Conservation (phyloP, 2,113 vertebrate species). For the Carlito syrichta region DNA sequence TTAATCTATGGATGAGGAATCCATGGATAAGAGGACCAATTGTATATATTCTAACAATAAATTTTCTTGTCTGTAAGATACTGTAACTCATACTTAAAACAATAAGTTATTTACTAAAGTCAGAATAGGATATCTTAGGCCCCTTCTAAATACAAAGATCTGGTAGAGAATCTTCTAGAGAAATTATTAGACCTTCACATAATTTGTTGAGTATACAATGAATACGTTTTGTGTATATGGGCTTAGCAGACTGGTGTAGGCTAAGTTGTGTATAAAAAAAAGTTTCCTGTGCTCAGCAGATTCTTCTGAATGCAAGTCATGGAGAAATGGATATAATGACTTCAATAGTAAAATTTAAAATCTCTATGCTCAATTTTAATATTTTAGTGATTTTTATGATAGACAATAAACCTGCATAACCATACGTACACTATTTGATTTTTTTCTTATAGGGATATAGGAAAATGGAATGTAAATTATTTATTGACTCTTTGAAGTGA, state of each 20-base stretch:
- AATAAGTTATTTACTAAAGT: background rate
- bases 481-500: background rate
- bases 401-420: background rate
- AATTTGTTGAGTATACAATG: background rate
- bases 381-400: background rate
- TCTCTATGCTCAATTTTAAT: background rate
- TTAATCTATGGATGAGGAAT: background rate
- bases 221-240: background rate
- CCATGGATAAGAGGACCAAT: background rate
- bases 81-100: background rate
- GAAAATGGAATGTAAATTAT: background rate
- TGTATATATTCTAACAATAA: background rate
- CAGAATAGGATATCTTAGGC: background rate
- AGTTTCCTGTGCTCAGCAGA: background rate
- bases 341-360: background rate
- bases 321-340: background rate
- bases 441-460: background rate
- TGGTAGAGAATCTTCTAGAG: background rate
- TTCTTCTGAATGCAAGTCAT: background rate
- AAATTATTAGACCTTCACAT: background rate
- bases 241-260: background rate
- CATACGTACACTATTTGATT: background rate
- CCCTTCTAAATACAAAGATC: background rate
- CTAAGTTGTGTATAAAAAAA: background rate
- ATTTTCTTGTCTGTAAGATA: background rate